A percentile compares a stretch with the other conserved stretches of the same genome.
Evolutionary conservation across 1,140 invertebrate genomes (phyloP).

Genomic region (Atta cephalotes): DNA sequence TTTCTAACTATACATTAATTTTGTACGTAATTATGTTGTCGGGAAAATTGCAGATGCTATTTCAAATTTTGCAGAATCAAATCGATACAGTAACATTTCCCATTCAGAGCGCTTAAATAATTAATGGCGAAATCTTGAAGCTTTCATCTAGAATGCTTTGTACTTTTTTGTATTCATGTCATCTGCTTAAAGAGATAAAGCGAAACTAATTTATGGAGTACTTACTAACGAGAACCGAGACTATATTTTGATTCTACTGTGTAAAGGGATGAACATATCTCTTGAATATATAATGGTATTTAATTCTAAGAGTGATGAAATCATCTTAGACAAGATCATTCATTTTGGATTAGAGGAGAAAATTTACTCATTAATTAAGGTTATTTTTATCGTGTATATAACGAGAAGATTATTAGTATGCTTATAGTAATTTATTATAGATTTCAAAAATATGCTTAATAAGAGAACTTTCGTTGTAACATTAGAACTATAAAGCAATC

Average conservation of each 20-base stretch:
- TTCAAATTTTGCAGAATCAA: neutral
- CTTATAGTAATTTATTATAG: slow-evolving; percentile 7
- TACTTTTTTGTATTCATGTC: slow-evolving; percentile 17
- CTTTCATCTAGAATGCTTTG: neutral
- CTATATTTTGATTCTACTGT: neutral
- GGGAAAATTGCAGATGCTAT: neutral
- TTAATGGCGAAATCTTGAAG: neutral
- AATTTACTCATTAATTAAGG: neutral
- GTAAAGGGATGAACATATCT: slow-evolving; percentile 19
- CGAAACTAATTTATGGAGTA: slow-evolving; percentile 29
- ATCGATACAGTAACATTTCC: neutral
- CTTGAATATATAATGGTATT: slow-evolving; percentile 13
- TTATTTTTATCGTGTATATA: neutral
- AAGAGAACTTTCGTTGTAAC: neutral
- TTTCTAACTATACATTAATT: neutral
- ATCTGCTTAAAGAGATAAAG: neutral
- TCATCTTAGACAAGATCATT: neutral
- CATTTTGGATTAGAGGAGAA: slow-evolving; percentile 10
- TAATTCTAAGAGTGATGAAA: neutral
- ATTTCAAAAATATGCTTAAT: neutral
- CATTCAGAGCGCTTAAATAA: neutral
- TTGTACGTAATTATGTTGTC: neutral
- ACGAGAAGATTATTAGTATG: slow-evolving; percentile 4
- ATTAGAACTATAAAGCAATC: neutral
- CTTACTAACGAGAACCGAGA: neutral